These are phyloP conservation scores for Todiramphus chloris DNA, from an alignment of 2,113 vertebrate species.

Conservation along the genomic window DNA sequence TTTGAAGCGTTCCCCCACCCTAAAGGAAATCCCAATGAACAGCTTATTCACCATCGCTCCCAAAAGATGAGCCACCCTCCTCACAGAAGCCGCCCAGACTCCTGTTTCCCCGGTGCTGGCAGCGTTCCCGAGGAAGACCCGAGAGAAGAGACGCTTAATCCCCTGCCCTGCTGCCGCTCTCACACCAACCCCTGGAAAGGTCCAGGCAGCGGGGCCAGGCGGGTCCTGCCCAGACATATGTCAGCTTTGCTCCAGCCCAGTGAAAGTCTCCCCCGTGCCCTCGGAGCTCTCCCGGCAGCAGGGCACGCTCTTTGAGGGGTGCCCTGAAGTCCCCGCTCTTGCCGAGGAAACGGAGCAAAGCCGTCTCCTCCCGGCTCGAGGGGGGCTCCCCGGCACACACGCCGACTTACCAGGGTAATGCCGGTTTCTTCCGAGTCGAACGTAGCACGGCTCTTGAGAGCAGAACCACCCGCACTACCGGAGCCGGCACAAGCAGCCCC, in stretches of 20 bases:
- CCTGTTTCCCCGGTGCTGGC: neutral
- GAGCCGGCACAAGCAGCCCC: neutral
- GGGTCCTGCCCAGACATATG: constrained; percentile 28
- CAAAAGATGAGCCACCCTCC: neutral
- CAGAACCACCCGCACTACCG: neutral
- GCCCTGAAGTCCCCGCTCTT: neutral
- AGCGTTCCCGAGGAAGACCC: neutral
- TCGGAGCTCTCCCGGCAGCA: neutral
- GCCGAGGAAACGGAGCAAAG: neutral
- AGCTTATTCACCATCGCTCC: neutral
- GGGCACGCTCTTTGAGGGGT: neutral
- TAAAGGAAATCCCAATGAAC: neutral
- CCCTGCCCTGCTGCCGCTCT: neutral
- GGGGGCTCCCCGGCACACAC: neutral
- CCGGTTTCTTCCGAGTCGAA: neutral
- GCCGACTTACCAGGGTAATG: neutral
- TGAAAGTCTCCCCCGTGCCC: neutral
- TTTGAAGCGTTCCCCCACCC: neutral
- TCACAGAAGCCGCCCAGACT: neutral
- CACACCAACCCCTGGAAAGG: neutral
- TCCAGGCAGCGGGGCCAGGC: neutral
- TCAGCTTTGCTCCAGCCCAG: neutral
- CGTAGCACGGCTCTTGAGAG: neutral
- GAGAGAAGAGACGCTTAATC: constrained; percentile 6
- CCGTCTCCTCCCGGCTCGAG: neutral